These are phyloP conservation scores for Stictocephala bisonia DNA, from an alignment of 2,888 invertebrate species.

Conservation along the genomic window DNA sequence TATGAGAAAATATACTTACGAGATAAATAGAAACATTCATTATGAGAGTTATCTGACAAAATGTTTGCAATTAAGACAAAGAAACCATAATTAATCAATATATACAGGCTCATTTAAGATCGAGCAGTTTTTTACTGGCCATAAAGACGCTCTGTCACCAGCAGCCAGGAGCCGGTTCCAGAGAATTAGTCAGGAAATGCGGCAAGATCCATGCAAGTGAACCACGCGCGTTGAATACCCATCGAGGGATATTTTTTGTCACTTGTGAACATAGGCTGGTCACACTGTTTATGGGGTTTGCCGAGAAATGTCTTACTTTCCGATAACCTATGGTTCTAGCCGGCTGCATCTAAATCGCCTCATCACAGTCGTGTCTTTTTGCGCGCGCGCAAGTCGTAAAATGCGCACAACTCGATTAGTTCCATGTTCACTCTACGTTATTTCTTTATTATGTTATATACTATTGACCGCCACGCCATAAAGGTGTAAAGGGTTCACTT, in stretches of 20 bases:
- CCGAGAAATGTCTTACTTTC: conserved; percentile 39
- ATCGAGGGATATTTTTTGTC: conserved; percentile 18
- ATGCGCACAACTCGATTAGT: conserved; percentile 35
- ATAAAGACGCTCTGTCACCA: too few species aligned
- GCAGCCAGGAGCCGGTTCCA: too few species aligned
- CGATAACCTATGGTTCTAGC: conserved; percentile 37
- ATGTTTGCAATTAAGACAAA: too few species aligned
- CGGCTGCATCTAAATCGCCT: conserved; percentile 37
- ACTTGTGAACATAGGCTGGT: not conserved
- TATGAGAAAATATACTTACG: too few species aligned
- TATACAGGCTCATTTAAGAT: too few species aligned
- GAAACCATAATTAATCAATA: too few species aligned
- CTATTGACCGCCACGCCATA: conserved; percentile 20
- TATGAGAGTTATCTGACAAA: too few species aligned
- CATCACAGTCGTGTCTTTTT: conserved; percentile 21
- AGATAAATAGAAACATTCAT: too few species aligned
- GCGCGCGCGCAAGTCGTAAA: conserved; percentile 26
- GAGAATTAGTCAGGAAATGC: too few species aligned
- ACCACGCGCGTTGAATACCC: conserved; percentile 34
- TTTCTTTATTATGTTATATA: conserved; percentile 33
- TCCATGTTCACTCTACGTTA: conserved; percentile 18
- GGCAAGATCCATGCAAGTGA: too few species aligned
- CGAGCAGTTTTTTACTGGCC: too few species aligned
- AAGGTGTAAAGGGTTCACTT: too few species aligned
- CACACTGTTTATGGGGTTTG: conserved; percentile 33